Evolutionary conservation across 37 sponge, comb jelly and placozoan genomes (phyloP), one percentile per base, ranked within the genome.

Genomic region (Aphrocallistes beatrix): DNA sequence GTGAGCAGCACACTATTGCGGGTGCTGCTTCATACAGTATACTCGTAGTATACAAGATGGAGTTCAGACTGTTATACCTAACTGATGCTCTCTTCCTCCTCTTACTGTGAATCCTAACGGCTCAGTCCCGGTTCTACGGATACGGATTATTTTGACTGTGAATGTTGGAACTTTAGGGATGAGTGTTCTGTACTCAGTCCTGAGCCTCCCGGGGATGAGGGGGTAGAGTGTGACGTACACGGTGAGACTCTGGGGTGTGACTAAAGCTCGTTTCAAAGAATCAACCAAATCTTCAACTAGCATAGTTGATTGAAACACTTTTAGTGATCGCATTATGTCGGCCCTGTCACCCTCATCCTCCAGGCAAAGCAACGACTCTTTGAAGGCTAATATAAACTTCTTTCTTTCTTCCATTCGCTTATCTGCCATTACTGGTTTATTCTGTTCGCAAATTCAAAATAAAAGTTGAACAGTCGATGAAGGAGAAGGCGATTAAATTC

Each of bases 291-390:
- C 75, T 13, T 60, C 75, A 3, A 60, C 75, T 60, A 60, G 8
- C 75, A 60, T 60, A 25, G 75, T 60, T 25, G 75, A 25, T 60
- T 60, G 75, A 30, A 60, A 60, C 34, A 25, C 75, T 13, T 60
- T 60, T 21, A 60, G 75, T 6, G 75, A 3, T 60, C 75, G 75
- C 75, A 60, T 60, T 60, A 60, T 60, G n/a, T 60, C 75, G 10
- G 75, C 75, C 34, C 75, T 60, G 21, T 60, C 75, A 32, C 75
- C 75, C 21, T 60, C 75, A 13, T 60, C 75, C 21, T 60, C 75
- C 75, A 60, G 75, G n/a, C 75, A 60, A 6, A 60, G 75, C 75
- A 60, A 13, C 32, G 75, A 60, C 34, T 60, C 75, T 60, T 60
- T 60, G 75, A 60, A 60, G 21, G 75, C 75, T 32, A 60, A 60